Conservation (phyloP, 1,140 invertebrate species). For the Drosophila kikkawai region DNA sequence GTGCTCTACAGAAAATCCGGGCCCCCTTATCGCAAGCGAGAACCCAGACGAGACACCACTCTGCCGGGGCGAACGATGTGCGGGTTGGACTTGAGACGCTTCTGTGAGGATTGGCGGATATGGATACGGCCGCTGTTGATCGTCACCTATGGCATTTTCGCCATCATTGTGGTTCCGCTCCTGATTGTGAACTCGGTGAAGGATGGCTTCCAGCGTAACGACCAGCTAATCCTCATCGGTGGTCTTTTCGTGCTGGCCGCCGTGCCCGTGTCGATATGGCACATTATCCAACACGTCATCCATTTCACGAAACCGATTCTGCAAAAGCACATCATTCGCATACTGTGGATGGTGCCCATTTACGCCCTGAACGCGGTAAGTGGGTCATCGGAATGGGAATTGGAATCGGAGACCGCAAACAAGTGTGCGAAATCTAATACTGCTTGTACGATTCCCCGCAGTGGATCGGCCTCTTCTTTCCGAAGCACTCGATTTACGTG, state of each 20-base stretch:
- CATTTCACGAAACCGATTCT: constrained; percentile 96
- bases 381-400: constrained; percentile 43
- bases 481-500: constrained; percentile 94
- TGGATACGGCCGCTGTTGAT: constrained; percentile 95
- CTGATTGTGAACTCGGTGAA: constrained; percentile 91
- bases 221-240: constrained; percentile 93
- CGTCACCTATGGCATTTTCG: constrained; percentile 91
- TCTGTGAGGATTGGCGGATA: constrained; percentile 91
- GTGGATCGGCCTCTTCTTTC: constrained; percentile 94
- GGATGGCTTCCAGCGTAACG: constrained; percentile 90
- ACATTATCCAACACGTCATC: constrained; percentile 96
- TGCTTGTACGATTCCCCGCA: constrained; percentile 77
- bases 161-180: constrained; percentile 93
- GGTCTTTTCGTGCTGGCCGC: constrained; percentile 96
- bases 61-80: constrained; percentile 53
- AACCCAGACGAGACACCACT: constrained; percentile 2
- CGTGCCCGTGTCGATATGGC: constrained; percentile 96
- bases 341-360: constrained; percentile 99
- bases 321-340: constrained; percentile 98
- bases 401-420: constrained; percentile 21
- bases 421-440: constrained; percentile 49
- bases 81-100: constrained; percentile 69
- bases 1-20: constrained; percentile 12
- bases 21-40: constrained; percentile 13
- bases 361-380: constrained; percentile 97